Percentiles rank a stretch among this genome's conserved stretches.
phyloP scores from a whole-genome alignment of 2,888 invertebrate genomes.

The Thecophora atra region DNA sequence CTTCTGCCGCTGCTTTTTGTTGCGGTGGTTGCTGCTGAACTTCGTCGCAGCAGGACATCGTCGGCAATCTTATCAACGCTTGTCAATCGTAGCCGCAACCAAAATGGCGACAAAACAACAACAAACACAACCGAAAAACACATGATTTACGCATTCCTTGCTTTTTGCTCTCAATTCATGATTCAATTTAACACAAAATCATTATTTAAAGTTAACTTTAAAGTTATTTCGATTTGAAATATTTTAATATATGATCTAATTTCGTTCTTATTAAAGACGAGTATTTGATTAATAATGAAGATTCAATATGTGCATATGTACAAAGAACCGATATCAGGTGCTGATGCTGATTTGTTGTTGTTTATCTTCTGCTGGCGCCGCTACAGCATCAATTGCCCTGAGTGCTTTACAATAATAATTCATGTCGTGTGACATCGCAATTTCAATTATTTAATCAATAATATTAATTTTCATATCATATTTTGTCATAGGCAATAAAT shows the following conservation, averaged over 20 bases:
- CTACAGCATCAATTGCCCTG: conserved; percentile 2
- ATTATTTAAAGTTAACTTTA: too few species aligned
- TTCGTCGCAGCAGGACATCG: conserved; percentile 33
- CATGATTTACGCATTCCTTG: conserved; percentile 14
- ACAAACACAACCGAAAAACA: background rate
- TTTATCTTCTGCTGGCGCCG: background rate
- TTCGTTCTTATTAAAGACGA: too few species aligned
- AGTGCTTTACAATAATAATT: conserved; percentile 52
- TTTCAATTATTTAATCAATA: conserved; percentile 67
- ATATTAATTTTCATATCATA: conserved; percentile 67
- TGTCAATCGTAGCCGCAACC: conserved; percentile 31
- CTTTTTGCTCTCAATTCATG: too few species aligned
- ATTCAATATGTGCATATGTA: too few species aligned
- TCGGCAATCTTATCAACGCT: conserved; percentile 34
- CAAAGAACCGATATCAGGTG: background rate
- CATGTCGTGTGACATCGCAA: conserved; percentile 59
- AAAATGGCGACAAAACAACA: conserved; percentile 29
- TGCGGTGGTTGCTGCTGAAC: background rate
- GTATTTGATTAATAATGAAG: too few species aligned
- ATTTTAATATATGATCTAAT: too few species aligned
- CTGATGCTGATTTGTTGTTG: background rate
- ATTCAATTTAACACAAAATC: too few species aligned
- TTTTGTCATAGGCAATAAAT: conserved; percentile 67
- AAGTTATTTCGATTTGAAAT: too few species aligned
- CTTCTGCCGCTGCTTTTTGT: background rate